phyloP scores from a whole-genome alignment of 2,113 vertebrate genomes.

The Sardina pilchardus region DNA sequence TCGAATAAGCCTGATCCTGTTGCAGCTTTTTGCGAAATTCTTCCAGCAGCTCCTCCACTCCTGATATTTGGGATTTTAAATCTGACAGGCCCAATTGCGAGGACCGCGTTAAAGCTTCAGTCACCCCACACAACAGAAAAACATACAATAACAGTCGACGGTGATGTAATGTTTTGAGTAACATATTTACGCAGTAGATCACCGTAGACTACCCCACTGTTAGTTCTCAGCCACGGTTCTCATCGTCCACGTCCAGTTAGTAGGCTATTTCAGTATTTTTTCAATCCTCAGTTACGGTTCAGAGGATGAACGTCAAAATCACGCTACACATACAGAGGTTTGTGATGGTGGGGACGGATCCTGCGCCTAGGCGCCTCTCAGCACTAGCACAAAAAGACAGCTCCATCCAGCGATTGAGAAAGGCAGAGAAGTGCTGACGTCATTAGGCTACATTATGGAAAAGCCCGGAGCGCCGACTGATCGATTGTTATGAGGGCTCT shows the following conservation, averaged over 20 bases:
- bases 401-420: not conserved
- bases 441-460: not conserved
- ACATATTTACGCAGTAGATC: constrained; percentile 53
- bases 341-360: not conserved
- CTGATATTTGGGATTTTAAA: constrained; percentile 76
- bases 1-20: constrained; percentile 68
- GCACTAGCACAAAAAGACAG: constrained; percentile 5
- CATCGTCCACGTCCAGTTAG: not conserved
- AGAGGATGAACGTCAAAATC: not conserved
- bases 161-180: not conserved
- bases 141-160: constrained; percentile 42
- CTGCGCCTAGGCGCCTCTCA: not conserved
- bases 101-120: constrained; percentile 35
- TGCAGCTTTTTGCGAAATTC: constrained; percentile 87
- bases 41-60: constrained; percentile 84
- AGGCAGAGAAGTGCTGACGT: not conserved
- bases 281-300: not conserved
- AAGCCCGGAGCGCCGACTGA: not conserved
- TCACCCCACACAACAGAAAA: constrained; percentile 28
- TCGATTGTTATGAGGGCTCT: not conserved
- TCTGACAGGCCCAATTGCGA: constrained; percentile 64
- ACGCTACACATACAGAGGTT: not conserved
- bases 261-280: not conserved
- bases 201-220: not conserved
- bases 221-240: not conserved